Conservation (phyloP, 2,888 invertebrate species). For the Drosophila hamatofila region DNA sequence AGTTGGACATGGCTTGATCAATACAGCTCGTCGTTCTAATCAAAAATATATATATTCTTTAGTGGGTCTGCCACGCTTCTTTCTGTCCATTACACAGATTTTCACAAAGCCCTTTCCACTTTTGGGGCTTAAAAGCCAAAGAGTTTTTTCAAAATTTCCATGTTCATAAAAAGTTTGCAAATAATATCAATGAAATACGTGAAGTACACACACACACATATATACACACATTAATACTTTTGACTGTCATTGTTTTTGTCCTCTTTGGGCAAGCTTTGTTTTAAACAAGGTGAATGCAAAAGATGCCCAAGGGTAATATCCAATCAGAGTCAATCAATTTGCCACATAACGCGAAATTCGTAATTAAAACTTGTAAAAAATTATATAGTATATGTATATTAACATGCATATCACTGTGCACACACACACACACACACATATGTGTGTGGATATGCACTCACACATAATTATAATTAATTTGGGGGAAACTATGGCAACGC, state of each 20-base stretch:
- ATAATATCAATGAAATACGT: background rate
- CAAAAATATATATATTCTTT: too few species aligned
- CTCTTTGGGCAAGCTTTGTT: background rate
- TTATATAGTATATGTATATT: background rate
- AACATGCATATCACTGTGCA: conserved; percentile 3
- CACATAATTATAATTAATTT: conserved; percentile 44
- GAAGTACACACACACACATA: background rate
- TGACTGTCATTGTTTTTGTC: background rate
- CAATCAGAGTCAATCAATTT: conserved; percentile 73
- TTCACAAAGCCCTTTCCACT: too few species aligned
- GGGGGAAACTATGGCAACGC: conserved; percentile 13
- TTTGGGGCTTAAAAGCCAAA: background rate
- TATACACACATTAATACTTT: background rate
- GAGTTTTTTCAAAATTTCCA: too few species aligned
- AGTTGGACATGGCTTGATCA: too few species aligned
- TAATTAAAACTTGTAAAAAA: conserved; percentile 59
- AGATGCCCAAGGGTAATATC: conserved; percentile 45
- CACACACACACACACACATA: background rate
- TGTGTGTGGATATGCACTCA: background rate
- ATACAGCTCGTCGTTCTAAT: too few species aligned
- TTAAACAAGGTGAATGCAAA: conserved; percentile 14
- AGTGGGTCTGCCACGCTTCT: too few species aligned
- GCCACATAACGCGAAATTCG: conserved; percentile 46
- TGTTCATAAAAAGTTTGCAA: background rate
- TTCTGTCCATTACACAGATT: too few species aligned